These are phyloP conservation scores for Ophiothrix spiculata DNA, from an alignment of 35 echinoderm and acorn worm species.

Conservation along the genomic window DNA sequence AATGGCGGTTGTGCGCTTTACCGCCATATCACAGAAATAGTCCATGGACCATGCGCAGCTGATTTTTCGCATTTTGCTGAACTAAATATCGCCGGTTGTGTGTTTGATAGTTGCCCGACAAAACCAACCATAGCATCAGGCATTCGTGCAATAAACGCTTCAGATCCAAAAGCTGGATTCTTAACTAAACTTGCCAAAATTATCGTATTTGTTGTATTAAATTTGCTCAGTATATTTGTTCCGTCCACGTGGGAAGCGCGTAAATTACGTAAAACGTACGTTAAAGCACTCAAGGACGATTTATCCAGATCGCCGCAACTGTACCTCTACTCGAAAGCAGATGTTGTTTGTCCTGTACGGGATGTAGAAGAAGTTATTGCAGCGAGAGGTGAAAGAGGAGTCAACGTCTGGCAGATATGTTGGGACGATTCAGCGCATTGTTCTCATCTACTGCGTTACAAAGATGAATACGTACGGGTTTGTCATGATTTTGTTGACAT, in stretches of 20 bases:
- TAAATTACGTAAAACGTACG: background rate
- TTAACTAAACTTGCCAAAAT: slow-evolving; percentile 10
- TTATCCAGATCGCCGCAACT: slow-evolving; percentile 55
- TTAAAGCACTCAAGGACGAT: slow-evolving; percentile 44
- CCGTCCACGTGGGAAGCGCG: background rate
- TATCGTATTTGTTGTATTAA: slow-evolving; percentile 24
- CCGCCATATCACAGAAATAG: slow-evolving; percentile 55
- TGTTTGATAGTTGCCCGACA: slow-evolving; percentile 76
- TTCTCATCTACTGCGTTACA: slow-evolving; percentile 51
- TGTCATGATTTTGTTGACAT: slow-evolving; percentile 63
- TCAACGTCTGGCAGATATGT: slow-evolving; percentile 60
- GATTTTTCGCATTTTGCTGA: slow-evolving; percentile 29
- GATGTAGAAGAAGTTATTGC: slow-evolving; percentile 57
- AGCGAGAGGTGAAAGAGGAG: slow-evolving; percentile 31
- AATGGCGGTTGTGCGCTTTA: slow-evolving; percentile 82
- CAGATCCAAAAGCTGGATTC: slow-evolving; percentile 15
- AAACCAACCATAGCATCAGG: slow-evolving; percentile 12
- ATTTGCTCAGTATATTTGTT: slow-evolving; percentile 21
- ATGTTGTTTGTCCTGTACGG: slow-evolving; percentile 44
- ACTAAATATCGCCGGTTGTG: slow-evolving; percentile 53
- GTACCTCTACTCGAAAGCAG: slow-evolving; percentile 80
- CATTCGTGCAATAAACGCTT: slow-evolving; percentile 35
- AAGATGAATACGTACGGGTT: slow-evolving; percentile 60
- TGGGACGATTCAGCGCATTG: slow-evolving; percentile 80
- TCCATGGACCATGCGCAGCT: slow-evolving; percentile 35